phyloP scores from a whole-genome alignment of 2,888 invertebrate genomes.

The Cephus spinipes region DNA sequence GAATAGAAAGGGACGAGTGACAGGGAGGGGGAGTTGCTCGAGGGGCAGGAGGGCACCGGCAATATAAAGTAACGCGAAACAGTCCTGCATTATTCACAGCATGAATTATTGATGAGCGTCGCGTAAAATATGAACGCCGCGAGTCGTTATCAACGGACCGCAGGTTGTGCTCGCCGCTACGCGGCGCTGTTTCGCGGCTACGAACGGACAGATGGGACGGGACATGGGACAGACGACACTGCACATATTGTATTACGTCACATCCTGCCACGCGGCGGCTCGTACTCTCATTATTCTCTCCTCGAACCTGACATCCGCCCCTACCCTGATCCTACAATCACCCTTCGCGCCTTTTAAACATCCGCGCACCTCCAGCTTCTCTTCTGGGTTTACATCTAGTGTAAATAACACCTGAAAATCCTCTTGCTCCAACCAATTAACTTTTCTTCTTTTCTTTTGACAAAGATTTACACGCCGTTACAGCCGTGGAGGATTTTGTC shows the following conservation, averaged over 20 bases:
- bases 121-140: constrained; percentile 64
- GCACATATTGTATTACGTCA: constrained; percentile 47
- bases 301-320: neutral
- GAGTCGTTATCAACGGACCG: constrained; percentile 63
- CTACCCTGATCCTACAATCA: too few species aligned
- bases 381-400: too few species aligned
- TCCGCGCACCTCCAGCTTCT: too few species aligned
- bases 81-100: constrained; percentile 64
- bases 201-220: constrained; percentile 39
- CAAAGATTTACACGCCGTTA: too few species aligned
- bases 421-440: too few species aligned
- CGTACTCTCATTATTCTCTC: neutral
- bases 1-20: neutral
- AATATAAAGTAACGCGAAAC: constrained; percentile 61
- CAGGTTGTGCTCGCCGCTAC: constrained; percentile 5
- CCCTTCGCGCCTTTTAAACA: too few species aligned
- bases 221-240: constrained; percentile 45
- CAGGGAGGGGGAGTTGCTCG: neutral
- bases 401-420: too few species aligned
- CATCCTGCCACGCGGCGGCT: constrained; percentile 4
- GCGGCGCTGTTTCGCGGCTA: constrained; percentile 14
- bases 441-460: too few species aligned
- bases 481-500: too few species aligned
- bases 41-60: constrained; percentile 6
- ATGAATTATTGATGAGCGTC: constrained; percentile 65